Conservation (phyloP, 2,888 invertebrate species). For the Torymus auratus region DNA sequence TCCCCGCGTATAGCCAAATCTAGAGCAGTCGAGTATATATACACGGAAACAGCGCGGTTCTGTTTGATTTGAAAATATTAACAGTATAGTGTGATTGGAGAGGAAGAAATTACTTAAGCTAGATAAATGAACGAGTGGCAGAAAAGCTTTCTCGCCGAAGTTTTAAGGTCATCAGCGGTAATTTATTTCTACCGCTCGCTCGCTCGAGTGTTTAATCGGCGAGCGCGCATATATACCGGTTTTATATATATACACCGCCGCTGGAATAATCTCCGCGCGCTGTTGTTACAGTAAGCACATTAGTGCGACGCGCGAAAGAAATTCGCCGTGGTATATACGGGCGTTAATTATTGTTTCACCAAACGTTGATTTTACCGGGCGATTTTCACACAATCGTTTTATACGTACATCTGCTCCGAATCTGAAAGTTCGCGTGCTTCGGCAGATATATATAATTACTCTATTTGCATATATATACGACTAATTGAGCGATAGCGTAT, state of each 20-base stretch:
- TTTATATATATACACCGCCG: too few species aligned
- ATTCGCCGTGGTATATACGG: too few species aligned
- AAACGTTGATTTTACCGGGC: too few species aligned
- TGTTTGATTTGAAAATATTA: conserved; percentile 30
- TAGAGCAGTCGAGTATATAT: conserved; percentile 1
- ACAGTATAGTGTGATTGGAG: neutral
- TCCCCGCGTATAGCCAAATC: conserved; percentile 8
- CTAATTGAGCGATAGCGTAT: conserved; percentile 20
- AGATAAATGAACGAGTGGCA: neutral
- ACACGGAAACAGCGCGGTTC: neutral
- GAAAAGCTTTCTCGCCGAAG: neutral
- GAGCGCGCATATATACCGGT: neutral
- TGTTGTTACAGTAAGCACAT: too few species aligned
- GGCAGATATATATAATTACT: neutral
- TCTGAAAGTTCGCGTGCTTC: neutral
- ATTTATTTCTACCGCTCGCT: neutral
- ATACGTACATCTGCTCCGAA: too few species aligned
- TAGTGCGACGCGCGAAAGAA: too few species aligned
- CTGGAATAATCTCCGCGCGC: too few species aligned
- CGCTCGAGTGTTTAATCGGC: neutral
- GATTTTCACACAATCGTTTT: too few species aligned
- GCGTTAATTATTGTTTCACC: too few species aligned
- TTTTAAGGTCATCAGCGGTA: conserved; percentile 6
- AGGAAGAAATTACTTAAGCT: conserved; percentile 1
- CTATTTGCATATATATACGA: neutral